Evolutionary conservation across 2,797 vertebrate genomes (phyloP).

Genomic region (Heteromormyrus szaboi): DNA sequence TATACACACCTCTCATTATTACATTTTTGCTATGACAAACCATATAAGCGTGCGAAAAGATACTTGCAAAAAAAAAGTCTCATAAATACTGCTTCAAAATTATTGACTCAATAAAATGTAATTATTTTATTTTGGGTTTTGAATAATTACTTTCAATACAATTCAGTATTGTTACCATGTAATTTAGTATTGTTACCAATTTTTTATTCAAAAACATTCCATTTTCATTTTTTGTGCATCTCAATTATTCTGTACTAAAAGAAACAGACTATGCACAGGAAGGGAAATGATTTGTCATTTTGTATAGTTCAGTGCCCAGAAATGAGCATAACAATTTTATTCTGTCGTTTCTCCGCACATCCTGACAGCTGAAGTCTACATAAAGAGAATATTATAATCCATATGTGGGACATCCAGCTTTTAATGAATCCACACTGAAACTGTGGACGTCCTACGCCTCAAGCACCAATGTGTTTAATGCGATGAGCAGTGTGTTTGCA

Average conservation of each 20-base stretch:
- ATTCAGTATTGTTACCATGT: not conserved
- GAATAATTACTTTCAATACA: slow-evolving; percentile 42
- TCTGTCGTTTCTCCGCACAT: slow-evolving; percentile 13
- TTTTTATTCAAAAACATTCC: not conserved
- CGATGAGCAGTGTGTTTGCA: slow-evolving; percentile 28
- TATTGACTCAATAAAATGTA: slow-evolving; percentile 26
- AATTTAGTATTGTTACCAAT: not conserved
- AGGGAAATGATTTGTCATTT: not conserved
- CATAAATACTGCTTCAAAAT: not conserved
- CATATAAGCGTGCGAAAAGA: not conserved
- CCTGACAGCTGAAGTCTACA: not conserved
- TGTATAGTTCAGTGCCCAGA: not conserved
- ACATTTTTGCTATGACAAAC: not conserved
- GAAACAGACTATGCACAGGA: not conserved
- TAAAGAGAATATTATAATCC: slow-evolving; percentile 11
- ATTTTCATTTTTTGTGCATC: not conserved
- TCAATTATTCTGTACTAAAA: not conserved
- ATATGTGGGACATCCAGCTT: not conserved
- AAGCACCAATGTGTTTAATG: slow-evolving; percentile 38
- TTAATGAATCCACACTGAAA: slow-evolving; percentile 25
- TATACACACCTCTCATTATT: slow-evolving; percentile 19
- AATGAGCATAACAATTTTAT: slow-evolving; percentile 48
- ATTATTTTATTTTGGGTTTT: slow-evolving; percentile 42
- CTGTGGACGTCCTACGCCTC: slow-evolving; percentile 25
- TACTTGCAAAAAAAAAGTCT: not conserved